Evolutionary conservation across 2,113 vertebrate genomes (phyloP).

Genomic region (Ivindomyrus marchei): DNA sequence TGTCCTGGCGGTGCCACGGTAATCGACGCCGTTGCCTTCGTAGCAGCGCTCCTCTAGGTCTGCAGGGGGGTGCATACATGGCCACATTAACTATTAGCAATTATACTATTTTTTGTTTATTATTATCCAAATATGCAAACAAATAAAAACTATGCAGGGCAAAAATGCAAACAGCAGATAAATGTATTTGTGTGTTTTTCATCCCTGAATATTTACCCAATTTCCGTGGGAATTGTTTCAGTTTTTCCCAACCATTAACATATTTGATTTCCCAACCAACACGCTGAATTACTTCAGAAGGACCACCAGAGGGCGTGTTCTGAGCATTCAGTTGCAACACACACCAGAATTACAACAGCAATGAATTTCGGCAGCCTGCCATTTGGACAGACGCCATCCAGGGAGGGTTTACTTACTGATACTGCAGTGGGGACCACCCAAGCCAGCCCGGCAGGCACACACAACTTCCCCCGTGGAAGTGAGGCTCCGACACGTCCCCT

Average conservation of each 20-base stretch:
- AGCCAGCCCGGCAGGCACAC: conserved; percentile 67
- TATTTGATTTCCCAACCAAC: not conserved
- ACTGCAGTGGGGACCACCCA: conserved; percentile 68
- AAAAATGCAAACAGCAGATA: not conserved
- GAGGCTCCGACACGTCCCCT: conserved; percentile 69
- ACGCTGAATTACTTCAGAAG: not conserved
- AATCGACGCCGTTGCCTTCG: conserved; percentile 55
- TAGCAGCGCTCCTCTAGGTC: conserved; percentile 66
- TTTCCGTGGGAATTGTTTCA: not conserved
- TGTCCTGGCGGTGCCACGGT: conserved; percentile 64
- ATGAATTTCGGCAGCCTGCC: not conserved
- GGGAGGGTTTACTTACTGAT: conserved; percentile 65
- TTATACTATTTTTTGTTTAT: not conserved
- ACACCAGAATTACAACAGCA: not conserved
- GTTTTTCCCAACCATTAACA: not conserved
- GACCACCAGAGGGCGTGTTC: not conserved
- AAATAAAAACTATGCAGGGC: not conserved
- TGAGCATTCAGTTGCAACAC: not conserved
- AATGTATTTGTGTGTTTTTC: not conserved
- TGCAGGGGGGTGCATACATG: conserved; percentile 36
- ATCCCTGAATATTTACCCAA: not conserved
- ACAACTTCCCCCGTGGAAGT: conserved; percentile 53
- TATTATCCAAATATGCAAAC: not conserved
- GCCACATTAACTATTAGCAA: not conserved
- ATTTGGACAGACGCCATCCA: not conserved